These are phyloP conservation scores for Sycobia sp. DNA, from an alignment of 1,140 invertebrate genomes.

Conservation along the genomic window DNA sequence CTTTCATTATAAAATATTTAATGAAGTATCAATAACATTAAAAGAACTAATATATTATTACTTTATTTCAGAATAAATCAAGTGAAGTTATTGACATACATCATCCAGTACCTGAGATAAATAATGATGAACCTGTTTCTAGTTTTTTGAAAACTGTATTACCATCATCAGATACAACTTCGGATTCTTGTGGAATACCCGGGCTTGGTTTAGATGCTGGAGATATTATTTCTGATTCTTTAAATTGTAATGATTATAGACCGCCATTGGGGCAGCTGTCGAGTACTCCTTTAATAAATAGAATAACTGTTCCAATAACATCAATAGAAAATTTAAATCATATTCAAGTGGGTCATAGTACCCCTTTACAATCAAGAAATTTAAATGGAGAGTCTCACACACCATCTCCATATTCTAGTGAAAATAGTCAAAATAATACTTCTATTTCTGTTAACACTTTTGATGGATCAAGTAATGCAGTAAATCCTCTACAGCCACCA, in stretches of 20 bases:
- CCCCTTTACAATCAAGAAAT: slow-evolving; percentile 49
- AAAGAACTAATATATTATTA: slow-evolving; percentile 2
- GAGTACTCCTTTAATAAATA: slow-evolving; percentile 45
- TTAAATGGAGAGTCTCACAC: slow-evolving; percentile 49
- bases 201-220: slow-evolving; percentile 53
- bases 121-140: slow-evolving; percentile 53
- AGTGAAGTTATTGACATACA: slow-evolving; percentile 63
- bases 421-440: slow-evolving; percentile 55
- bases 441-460: slow-evolving; percentile 37
- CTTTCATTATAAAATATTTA: not conserved
- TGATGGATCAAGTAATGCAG: slow-evolving; percentile 39
- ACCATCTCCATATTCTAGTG: slow-evolving; percentile 53
- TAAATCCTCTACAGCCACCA: slow-evolving; percentile 63
- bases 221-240: slow-evolving; percentile 43
- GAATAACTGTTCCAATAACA: slow-evolving; percentile 38
- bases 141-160: slow-evolving; percentile 58
- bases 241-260: slow-evolving; percentile 48
- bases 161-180: slow-evolving; percentile 43
- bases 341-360: slow-evolving; percentile 52
- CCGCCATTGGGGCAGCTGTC: slow-evolving; percentile 44
- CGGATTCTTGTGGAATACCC: slow-evolving; percentile 50
- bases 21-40: slow-evolving; percentile 3
- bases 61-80: slow-evolving; percentile 56
- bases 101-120: slow-evolving; percentile 40
- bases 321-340: slow-evolving; percentile 40